Evolutionary conservation across 2,113 vertebrate species (phyloP).

Genomic region (Gobiocypris rarus): DNA sequence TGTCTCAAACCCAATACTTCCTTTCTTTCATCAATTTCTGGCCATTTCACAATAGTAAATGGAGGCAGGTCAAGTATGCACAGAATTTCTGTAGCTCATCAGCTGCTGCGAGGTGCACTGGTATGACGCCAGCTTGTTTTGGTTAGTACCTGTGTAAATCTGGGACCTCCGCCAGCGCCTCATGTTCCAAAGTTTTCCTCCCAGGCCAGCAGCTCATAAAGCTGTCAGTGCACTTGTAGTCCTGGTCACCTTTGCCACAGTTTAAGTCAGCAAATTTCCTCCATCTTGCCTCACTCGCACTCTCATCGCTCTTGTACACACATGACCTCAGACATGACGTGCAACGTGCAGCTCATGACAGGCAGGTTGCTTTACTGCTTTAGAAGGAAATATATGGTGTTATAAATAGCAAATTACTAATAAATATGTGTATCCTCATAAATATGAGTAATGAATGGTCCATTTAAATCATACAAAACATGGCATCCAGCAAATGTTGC

Average conservation of each 20-base stretch:
- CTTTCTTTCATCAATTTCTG: neutral
- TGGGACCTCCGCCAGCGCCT: slow-evolving; percentile 58
- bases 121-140: slow-evolving; percentile 42
- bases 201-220: slow-evolving; percentile 60
- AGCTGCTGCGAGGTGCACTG: slow-evolving; percentile 25
- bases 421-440: neutral
- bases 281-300: slow-evolving; percentile 46
- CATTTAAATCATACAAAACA: neutral
- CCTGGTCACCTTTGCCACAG: slow-evolving; percentile 63
- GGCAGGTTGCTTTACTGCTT: neutral
- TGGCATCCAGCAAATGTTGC: neutral
- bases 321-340: slow-evolving; percentile 17
- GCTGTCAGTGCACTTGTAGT: slow-evolving; percentile 65
- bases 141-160: slow-evolving; percentile 58
- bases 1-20: neutral
- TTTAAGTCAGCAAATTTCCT: slow-evolving; percentile 62
- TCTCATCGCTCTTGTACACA: slow-evolving; percentile 34
- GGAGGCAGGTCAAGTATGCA: slow-evolving; percentile 15
- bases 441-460: neutral
- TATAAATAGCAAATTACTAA: slow-evolving; percentile 25
- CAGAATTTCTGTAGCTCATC: neutral
- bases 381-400: neutral
- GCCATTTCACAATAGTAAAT: neutral
- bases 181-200: slow-evolving; percentile 26
- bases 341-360: neutral